Evolutionary conservation across 2,797 vertebrate species (phyloP).

Genomic region (Neoniphon sammara): DNA sequence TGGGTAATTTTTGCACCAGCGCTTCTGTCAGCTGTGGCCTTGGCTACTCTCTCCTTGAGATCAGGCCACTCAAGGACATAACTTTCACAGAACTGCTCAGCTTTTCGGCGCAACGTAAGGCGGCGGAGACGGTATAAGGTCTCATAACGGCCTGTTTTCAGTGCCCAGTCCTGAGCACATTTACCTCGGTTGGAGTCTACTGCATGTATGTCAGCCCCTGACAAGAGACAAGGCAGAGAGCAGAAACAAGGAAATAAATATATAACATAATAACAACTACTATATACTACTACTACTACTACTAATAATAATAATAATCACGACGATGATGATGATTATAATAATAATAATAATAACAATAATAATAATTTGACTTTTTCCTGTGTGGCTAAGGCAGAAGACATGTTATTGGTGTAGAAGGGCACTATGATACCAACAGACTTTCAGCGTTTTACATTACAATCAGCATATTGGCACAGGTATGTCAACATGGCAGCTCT

Average conservation of each 20-base stretch:
- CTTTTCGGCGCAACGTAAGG: slow-evolving; percentile 78
- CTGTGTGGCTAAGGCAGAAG: too few relatives aligned
- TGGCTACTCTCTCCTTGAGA: slow-evolving; percentile 80
- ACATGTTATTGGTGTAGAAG: too few relatives aligned
- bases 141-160: slow-evolving; percentile 86
- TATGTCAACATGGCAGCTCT: too few relatives aligned
- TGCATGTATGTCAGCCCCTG: slow-evolving; percentile 86
- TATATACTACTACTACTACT: too few relatives aligned
- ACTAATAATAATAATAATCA: too few relatives aligned
- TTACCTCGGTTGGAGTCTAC: slow-evolving; percentile 84
- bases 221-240: slow-evolving; percentile 11
- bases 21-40: slow-evolving; percentile 77
- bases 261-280: too few relatives aligned
- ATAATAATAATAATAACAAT: too few relatives aligned
- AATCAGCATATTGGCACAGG: too few relatives aligned
- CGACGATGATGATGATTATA: too few relatives aligned
- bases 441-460: too few relatives aligned
- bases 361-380: too few relatives aligned
- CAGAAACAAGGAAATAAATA: neutral
- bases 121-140: slow-evolving; percentile 77
- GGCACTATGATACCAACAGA: too few relatives aligned
- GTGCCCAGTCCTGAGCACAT: slow-evolving; percentile 86
- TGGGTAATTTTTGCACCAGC: slow-evolving; percentile 76
- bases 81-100: slow-evolving; percentile 83
- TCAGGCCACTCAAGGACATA: slow-evolving; percentile 86